These are phyloP conservation scores for Gymnosoma rotundatum DNA, from an alignment of 2,888 invertebrate species.

Conservation along the genomic window DNA sequence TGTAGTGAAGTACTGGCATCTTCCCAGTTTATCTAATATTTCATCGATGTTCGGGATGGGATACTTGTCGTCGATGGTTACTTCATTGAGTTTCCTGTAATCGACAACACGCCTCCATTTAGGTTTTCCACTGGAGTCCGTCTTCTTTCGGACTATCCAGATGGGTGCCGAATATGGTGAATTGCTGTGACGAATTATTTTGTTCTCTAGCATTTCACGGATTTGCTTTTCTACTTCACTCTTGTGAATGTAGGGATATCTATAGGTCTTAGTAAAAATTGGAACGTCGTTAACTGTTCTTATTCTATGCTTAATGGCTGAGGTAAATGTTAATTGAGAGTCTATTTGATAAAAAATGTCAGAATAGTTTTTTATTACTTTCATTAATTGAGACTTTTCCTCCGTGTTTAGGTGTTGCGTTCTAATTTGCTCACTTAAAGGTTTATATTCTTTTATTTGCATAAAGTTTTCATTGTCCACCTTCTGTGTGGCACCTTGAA, in stretches of 20 bases:
- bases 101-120: constrained; percentile 59
- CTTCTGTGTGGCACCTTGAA: constrained; percentile 17
- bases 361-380: constrained; percentile 17
- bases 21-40: constrained; percentile 56
- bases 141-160: constrained; percentile 54
- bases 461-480: constrained; percentile 21
- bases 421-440: constrained; percentile 28
- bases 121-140: constrained; percentile 44
- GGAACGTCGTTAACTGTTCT: constrained; percentile 25
- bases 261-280: constrained; percentile 15
- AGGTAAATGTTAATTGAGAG: constrained; percentile 37
- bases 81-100: constrained; percentile 51
- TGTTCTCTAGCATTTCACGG: constrained; percentile 49
- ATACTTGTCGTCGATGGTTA: constrained; percentile 49
- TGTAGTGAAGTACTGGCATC: constrained; percentile 64
- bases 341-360: constrained; percentile 36
- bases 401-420: constrained; percentile 37
- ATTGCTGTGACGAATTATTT: constrained; percentile 50
- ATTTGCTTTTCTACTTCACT: constrained; percentile 50
- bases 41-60: constrained; percentile 57
- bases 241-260: constrained; percentile 53
- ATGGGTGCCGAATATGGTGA: constrained; percentile 47
- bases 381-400: constrained; percentile 13
- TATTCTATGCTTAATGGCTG: constrained; percentile 49
- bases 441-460: constrained; percentile 15